Evolutionary conservation across 1,140 invertebrate genomes (phyloP), one percentile per base, ranked within the genome.

Genomic region (Archegozetes longisetosus): DNA sequence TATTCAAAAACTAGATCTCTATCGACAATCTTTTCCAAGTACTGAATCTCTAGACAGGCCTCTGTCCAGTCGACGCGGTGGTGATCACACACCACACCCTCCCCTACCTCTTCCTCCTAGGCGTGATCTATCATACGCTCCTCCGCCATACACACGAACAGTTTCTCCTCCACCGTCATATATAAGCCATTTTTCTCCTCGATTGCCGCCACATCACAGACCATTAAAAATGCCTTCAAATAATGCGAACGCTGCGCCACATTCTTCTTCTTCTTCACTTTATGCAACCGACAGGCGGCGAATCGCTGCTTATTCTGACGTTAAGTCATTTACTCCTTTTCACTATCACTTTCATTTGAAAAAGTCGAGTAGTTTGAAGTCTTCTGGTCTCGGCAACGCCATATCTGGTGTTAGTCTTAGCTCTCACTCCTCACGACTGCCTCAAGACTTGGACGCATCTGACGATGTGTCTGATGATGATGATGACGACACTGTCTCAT

Each of bases 311-410:
- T 23, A 29, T 24, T 29, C 56, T 26, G 22, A 28, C 22, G 59
- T 60, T 22, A 29, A 20, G 27, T 47, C 24, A 22, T 24, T 40
- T 25, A 50, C 46, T 57, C 49, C 28, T 58, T 23, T 52, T 17
- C 58, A 66, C 51, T 64, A 64, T 60, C 62, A 65, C 20, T 70
- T 67, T 65, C 69, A 68, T 55, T 67, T 72, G 60, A 67, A 68
- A 64, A 72, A 72, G 64, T 71, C 71, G 14, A 68, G 66, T 61
- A 73, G 72, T 66, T 69, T 73, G 66, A 70, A 70, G 64, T 61
- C 64, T 1, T 55, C 61, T 9, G 56, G 58, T 54, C 62, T 60
- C 47, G 61, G 61, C 47, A 64, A 54, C 22, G 63, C 55, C 55
- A 56, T 63, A 25, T 54, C 55, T 50, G 58, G 53, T 51, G 29